Conservation (phyloP, 64 coral and sea anemone species). For the Montipora capricornis region DNA sequence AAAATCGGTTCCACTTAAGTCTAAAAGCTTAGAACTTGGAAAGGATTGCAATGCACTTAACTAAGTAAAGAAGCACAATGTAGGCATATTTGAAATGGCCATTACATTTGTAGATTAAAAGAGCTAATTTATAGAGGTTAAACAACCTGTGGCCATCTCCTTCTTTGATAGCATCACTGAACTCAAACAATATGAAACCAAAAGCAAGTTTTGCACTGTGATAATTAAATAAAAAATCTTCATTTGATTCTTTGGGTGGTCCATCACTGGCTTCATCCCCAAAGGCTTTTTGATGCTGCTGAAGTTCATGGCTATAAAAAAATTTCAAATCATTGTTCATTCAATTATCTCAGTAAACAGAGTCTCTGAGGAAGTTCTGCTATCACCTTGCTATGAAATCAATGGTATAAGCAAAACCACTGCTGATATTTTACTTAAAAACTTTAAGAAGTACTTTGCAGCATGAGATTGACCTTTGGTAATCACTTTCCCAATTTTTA, state of each 20-base stretch:
- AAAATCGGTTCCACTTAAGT: not conserved
- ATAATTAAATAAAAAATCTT: too few relatives aligned
- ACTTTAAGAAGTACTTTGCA: too few relatives aligned
- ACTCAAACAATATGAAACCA: too few relatives aligned
- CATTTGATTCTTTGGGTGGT: too few relatives aligned
- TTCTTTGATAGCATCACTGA: not conserved
- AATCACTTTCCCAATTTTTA: too few relatives aligned
- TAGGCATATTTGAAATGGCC: conserved; percentile 6
- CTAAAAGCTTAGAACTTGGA: not conserved
- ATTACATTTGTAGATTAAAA: not conserved
- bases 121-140: conserved; percentile 13
- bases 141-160: conserved; percentile 8
- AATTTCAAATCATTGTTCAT: not conserved
- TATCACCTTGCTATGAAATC: conserved; percentile 15
- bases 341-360: conserved; percentile 12
- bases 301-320: not conserved
- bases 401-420: not conserved
- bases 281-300: conserved; percentile 7
- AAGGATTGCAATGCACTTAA: not conserved
- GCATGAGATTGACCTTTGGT: too few relatives aligned
- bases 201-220: too few relatives aligned
- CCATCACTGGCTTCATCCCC: too few relatives aligned
- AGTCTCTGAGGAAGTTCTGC: not conserved
- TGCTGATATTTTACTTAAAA: too few relatives aligned
- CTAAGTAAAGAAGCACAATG: not conserved